phyloP scores from a whole-genome alignment of 2,113 vertebrate species.

The Phaethon lepturus region DNA sequence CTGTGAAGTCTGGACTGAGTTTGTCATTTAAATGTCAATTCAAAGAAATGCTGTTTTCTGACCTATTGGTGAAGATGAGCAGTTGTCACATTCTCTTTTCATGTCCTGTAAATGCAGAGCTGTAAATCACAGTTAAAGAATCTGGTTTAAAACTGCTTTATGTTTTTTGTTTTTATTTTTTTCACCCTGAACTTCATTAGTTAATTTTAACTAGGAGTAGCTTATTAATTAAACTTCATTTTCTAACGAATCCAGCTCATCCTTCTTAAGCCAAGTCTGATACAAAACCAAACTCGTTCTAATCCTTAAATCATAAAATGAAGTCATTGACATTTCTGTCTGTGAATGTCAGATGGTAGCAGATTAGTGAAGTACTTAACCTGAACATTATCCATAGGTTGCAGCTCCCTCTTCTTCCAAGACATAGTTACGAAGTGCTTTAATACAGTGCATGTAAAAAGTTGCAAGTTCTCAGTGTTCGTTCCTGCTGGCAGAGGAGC shows the following conservation, averaged over 20 bases:
- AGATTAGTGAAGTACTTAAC: not conserved
- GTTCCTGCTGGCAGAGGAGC: not conserved
- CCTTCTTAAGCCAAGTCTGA: not conserved
- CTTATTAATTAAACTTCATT: conserved; percentile 27
- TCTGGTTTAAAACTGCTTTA: not conserved
- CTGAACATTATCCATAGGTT: not conserved
- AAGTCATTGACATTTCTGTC: not conserved
- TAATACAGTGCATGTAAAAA: not conserved
- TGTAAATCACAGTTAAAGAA: not conserved
- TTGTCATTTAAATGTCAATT: not conserved
- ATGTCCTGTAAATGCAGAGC: not conserved
- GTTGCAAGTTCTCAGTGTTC: not conserved
- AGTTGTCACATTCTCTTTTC: not conserved
- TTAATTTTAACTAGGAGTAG: not conserved
- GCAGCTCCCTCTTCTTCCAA: not conserved
- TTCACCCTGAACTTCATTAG: not conserved
- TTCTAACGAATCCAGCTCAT: conserved; percentile 23
- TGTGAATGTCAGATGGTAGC: conserved; percentile 1
- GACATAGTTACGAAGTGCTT: not conserved
- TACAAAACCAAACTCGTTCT: not conserved
- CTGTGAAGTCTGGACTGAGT: not conserved
- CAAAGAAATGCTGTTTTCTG: not conserved
- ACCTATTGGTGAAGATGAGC: not conserved
- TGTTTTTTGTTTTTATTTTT: not conserved
- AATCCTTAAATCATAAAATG: conserved; percentile 3